A percentile compares a stretch with the other conserved stretches of the same genome.
Conservation (phyloP, 1,140 invertebrate species). For the Catajapyx aquilonaris region DNA sequence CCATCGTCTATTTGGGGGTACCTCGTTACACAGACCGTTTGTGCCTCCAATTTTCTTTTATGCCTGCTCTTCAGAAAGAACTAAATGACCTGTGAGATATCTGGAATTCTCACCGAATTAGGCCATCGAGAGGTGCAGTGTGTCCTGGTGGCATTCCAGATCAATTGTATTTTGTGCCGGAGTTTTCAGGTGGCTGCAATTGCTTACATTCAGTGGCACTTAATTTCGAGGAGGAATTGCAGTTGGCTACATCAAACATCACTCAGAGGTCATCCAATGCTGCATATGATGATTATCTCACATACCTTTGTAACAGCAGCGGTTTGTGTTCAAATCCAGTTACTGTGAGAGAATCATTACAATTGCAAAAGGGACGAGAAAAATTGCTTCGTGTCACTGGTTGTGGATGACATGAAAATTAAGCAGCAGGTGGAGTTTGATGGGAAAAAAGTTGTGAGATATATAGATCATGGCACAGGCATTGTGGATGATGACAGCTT, state of each 20-base stretch:
- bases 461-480: constrained; percentile 14
- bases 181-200: not conserved
- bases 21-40: not conserved
- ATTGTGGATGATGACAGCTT: constrained; percentile 8
- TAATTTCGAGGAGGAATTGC: not conserved
- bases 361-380: too few species aligned
- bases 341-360: too few species aligned
- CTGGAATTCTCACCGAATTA: not conserved
- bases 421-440: constrained; percentile 13
- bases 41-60: not conserved
- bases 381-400: constrained; percentile 12
- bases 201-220: constrained; percentile 1
- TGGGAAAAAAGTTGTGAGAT: constrained; percentile 11
- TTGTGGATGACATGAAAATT: constrained; percentile 17
- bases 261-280: too few species aligned
- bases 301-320: too few species aligned
- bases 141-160: not conserved
- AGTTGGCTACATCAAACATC: constrained; percentile 1
- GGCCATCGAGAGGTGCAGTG: not conserved
- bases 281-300: too few species aligned
- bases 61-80: not conserved
- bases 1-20: too few species aligned
- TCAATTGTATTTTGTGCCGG: not conserved
- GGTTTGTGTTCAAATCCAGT: too few species aligned
- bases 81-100: not conserved